Conservation (phyloP, 2,797 vertebrate species). For the Dryobates pubescens region DNA sequence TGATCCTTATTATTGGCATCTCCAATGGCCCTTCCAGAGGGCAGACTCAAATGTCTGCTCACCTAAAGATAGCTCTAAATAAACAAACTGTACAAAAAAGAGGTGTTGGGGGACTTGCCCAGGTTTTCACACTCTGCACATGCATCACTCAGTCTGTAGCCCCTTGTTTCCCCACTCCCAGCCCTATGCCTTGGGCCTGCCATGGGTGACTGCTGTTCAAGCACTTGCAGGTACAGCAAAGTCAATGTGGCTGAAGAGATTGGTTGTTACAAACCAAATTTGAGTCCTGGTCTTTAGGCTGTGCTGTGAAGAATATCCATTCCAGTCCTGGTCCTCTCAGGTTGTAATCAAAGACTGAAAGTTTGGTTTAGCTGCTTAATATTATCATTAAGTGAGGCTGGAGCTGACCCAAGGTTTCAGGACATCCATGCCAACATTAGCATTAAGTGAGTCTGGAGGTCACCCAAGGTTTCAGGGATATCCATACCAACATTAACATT, state of each 20-base stretch:
- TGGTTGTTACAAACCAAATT: background rate
- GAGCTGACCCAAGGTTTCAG: background rate
- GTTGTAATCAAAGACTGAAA: background rate
- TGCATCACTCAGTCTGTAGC: accelerated
- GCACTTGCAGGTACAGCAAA: background rate
- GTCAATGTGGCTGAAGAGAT: accelerated
- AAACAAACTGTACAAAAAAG: background rate
- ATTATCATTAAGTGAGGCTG: accelerated
- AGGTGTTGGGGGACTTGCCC: background rate
- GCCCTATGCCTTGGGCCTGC: accelerated
- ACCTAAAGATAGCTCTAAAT: background rate
- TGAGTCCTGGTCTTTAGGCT: background rate
- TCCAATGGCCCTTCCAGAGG: background rate
- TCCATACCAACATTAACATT: too few species aligned
- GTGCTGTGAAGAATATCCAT: background rate
- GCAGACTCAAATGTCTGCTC: background rate
- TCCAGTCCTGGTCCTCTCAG: background rate
- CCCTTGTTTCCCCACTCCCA: accelerated
- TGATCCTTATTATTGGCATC: background rate
- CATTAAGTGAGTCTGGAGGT: background rate
- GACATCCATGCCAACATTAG: background rate
- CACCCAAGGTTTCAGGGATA: too few species aligned
- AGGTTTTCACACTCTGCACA: background rate
- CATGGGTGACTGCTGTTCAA: background rate
- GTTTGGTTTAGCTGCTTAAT: background rate